A percentile compares a stretch with the other conserved stretches of the same genome.
Evolutionary conservation across 2,797 vertebrate genomes (phyloP).

Genomic region (Paratrypauchen microcephalus): DNA sequence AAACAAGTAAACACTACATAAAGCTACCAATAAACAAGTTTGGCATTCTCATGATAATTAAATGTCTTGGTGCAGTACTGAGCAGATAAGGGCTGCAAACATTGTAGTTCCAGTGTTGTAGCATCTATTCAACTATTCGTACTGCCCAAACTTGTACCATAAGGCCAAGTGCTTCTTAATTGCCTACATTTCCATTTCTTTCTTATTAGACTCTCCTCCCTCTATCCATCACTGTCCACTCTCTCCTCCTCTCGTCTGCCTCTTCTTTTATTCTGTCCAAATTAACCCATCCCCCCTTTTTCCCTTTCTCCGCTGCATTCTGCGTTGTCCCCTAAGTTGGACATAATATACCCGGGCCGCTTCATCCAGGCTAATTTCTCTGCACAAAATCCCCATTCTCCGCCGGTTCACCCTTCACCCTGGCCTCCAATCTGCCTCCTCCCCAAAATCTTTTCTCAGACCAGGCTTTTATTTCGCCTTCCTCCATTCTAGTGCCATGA

Average conservation of each 20-base stretch:
- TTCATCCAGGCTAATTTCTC: slow-evolving; percentile 79
- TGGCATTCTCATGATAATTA: too few species aligned
- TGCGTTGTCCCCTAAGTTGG: slow-evolving; percentile 60
- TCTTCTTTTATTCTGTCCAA: slow-evolving; percentile 58
- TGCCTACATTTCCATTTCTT: slow-evolving; percentile 50
- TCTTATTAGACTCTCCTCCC: slow-evolving; percentile 53
- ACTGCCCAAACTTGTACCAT: slow-evolving; percentile 11
- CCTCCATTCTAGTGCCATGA: slow-evolving; percentile 52
- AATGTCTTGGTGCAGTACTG: neutral
- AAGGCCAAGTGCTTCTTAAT: slow-evolving; percentile 42
- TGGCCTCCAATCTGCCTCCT: slow-evolving; percentile 33
- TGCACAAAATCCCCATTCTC: slow-evolving; percentile 69
- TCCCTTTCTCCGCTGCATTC: slow-evolving; percentile 32
- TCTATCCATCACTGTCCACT: slow-evolving; percentile 75
- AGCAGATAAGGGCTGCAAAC: neutral
- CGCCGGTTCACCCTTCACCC: slow-evolving; percentile 48
- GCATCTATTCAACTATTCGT: neutral
- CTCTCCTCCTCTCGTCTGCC: slow-evolving; percentile 70
- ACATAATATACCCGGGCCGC: slow-evolving; percentile 78
- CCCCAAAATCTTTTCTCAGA: slow-evolving; percentile 52
- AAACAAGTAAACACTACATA: neutral
- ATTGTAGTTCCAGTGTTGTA: neutral
- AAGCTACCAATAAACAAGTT: neutral
- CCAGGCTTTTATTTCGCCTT: slow-evolving; percentile 36
- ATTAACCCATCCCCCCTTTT: slow-evolving; percentile 44